These are phyloP conservation scores for Fundulus diaphanus DNA, from an alignment of 2,797 vertebrate species.

Conservation along the genomic window DNA sequence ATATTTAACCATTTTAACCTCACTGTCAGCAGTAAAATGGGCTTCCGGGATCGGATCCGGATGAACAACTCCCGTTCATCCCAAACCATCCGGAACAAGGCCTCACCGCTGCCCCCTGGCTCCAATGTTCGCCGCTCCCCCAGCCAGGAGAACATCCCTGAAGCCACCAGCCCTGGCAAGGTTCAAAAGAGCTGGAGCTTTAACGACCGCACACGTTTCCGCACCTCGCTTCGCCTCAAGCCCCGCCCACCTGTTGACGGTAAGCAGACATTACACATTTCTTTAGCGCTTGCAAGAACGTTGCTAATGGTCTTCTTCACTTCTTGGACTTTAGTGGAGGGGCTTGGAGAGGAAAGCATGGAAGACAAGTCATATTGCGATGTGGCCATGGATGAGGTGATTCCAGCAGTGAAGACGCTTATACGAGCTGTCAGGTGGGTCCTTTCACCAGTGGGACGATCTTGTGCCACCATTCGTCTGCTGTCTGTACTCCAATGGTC, in stretches of 20 bases:
- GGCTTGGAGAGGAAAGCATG: conserved; percentile 84
- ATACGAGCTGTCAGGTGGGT: conserved; percentile 94
- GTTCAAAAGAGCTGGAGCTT: conserved; percentile 99
- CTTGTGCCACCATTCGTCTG: neutral
- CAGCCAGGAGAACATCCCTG: conserved; percentile 88
- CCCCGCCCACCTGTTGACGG: conserved; percentile 85
- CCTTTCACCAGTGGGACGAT: neutral
- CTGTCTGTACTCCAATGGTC: neutral
- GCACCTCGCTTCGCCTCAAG: conserved; percentile 94
- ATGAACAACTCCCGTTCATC: conserved; percentile 88
- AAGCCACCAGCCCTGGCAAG: conserved; percentile 89
- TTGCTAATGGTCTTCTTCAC: neutral
- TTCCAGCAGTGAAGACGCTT: conserved; percentile 93
- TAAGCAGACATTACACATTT: conserved; percentile 54
- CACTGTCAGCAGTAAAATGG: conserved; percentile 85
- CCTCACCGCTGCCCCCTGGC: conserved; percentile 81
- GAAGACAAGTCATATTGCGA: conserved; percentile 94
- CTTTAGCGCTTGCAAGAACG: neutral
- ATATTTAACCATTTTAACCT: conserved; percentile 44
- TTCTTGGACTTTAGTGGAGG: conserved; percentile 78
- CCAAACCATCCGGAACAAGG: conserved; percentile 85
- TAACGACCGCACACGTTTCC: conserved; percentile 94
- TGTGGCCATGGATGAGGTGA: conserved; percentile 93
- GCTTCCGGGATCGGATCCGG: conserved; percentile 94
- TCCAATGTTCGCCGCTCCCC: conserved; percentile 85